phyloP scores from a whole-genome alignment of 23 tunicate species.

The Phallusia fumigata region DNA sequence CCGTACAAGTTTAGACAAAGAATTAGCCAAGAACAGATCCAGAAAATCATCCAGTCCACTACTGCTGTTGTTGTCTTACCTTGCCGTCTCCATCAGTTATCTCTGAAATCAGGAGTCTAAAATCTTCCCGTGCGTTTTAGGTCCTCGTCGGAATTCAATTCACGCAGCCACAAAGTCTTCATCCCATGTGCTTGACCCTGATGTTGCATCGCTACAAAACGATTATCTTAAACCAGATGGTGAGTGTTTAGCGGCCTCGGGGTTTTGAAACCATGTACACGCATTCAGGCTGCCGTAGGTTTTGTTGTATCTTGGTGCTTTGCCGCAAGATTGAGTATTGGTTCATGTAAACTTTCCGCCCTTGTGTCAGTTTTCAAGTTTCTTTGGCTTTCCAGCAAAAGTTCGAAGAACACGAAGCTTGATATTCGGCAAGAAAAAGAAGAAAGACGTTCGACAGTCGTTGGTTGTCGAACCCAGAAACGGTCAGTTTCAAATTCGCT shows the following conservation, averaged over 20 bases:
- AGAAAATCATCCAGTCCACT: too few relatives aligned
- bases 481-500: conserved; percentile 1
- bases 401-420: conserved; percentile 68
- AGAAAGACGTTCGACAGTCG: conserved; percentile 34
- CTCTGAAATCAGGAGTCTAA: too few relatives aligned
- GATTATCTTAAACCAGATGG: neutral
- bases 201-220: neutral
- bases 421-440: conserved; percentile 40
- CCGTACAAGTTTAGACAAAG: too few relatives aligned
- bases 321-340: too few relatives aligned
- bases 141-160: neutral
- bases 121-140: too few relatives aligned
- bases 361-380: neutral
- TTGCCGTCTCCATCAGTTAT: too few relatives aligned
- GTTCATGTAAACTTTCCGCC: neutral
- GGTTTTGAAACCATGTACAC: too few relatives aligned
- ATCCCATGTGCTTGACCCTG: neutral
- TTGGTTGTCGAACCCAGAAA: neutral
- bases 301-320: too few relatives aligned
- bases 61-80: too few relatives aligned
- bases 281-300: too few relatives aligned
- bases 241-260: neutral
- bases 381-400: conserved; percentile 24
- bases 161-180: neutral
- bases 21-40: too few relatives aligned